Conservation (phyloP, 1,140 invertebrate genomes). For the Laupala kohalensis region DNA sequence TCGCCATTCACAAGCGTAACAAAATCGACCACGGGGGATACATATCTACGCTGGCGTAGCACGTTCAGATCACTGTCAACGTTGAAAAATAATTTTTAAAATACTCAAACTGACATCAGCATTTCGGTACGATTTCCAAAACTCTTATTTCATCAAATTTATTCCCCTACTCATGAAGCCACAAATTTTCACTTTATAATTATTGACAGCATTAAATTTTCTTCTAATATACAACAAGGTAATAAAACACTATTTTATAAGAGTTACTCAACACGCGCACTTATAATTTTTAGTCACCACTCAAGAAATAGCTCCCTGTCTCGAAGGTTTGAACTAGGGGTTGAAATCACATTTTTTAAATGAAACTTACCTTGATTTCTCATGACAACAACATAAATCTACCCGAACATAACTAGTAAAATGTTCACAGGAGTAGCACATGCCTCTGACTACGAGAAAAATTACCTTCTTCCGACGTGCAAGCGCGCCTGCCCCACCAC, state of each 20-base stretch:
- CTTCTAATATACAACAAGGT: neutral
- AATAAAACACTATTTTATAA: neutral
- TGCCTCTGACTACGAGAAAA: neutral
- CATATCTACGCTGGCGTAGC: too few relatives aligned
- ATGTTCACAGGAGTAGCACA: too few relatives aligned
- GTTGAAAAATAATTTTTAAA: too few relatives aligned
- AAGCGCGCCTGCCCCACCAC: constrained; percentile 9
- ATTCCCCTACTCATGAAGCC: too few relatives aligned
- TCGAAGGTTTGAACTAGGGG: neutral
- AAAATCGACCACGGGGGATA: constrained; percentile 11
- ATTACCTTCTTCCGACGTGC: constrained; percentile 1
- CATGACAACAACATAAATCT: neutral
- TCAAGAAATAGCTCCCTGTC: neutral
- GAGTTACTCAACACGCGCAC: neutral
- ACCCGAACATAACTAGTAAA: neutral
- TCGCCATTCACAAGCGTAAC: constrained; percentile 12
- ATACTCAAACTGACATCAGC: too few relatives aligned
- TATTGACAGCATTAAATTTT: too few relatives aligned
- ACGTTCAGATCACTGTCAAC: too few relatives aligned
- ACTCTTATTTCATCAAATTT: too few relatives aligned
- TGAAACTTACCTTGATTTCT: constrained; percentile 6
- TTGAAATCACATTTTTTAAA: neutral
- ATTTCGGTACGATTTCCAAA: too few relatives aligned
- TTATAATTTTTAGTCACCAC: neutral
- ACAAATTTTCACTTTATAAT: too few relatives aligned